A percentile compares a stretch with the other conserved stretches of the same genome.
Conservation (phyloP, 1,140 invertebrate species). For the Drosophila kepulauana region DNA sequence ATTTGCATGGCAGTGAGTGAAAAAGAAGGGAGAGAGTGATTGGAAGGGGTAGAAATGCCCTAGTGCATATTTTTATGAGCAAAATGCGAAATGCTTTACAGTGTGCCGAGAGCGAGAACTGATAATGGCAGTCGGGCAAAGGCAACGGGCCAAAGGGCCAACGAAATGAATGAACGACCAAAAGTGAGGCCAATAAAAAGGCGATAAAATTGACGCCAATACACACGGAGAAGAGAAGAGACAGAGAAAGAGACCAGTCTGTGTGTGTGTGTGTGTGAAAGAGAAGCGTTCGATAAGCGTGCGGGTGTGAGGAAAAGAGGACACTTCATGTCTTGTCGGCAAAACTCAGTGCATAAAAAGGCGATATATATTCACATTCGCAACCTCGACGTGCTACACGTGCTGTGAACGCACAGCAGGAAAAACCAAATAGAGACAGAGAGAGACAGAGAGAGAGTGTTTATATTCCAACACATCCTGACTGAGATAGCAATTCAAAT, state of each 20-base stretch:
- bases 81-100: slow-evolving; percentile 45
- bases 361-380: slow-evolving; percentile 60
- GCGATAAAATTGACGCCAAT: slow-evolving; percentile 78
- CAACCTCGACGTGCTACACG: slow-evolving; percentile 5
- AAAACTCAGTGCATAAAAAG: slow-evolving; percentile 66
- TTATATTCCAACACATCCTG: slow-evolving; percentile 48
- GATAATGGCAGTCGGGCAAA: slow-evolving; percentile 57
- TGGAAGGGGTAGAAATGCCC: not conserved
- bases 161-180: slow-evolving; percentile 73
- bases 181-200: slow-evolving; percentile 82
- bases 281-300: slow-evolving; percentile 52
- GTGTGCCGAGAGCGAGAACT: slow-evolving; percentile 39
- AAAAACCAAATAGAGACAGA: not conserved
- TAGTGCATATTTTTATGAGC: slow-evolving; percentile 75
- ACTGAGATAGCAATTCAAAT: slow-evolving; percentile 68
- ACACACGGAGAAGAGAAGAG: slow-evolving; percentile 23
- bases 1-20: slow-evolving; percentile 27
- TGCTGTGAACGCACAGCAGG: not conserved
- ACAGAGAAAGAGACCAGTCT: not conserved
- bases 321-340: slow-evolving; percentile 57
- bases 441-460: slow-evolving; percentile 9
- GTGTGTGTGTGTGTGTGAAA: not conserved
- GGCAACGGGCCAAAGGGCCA: slow-evolving; percentile 42
- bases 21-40: no score
- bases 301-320: slow-evolving; percentile 18